A percentile compares a stretch with the other conserved stretches of the same genome.
These are phyloP conservation scores for Drosophila takahashii DNA, from an alignment of 1,140 invertebrate genomes.

Conservation along the genomic window DNA sequence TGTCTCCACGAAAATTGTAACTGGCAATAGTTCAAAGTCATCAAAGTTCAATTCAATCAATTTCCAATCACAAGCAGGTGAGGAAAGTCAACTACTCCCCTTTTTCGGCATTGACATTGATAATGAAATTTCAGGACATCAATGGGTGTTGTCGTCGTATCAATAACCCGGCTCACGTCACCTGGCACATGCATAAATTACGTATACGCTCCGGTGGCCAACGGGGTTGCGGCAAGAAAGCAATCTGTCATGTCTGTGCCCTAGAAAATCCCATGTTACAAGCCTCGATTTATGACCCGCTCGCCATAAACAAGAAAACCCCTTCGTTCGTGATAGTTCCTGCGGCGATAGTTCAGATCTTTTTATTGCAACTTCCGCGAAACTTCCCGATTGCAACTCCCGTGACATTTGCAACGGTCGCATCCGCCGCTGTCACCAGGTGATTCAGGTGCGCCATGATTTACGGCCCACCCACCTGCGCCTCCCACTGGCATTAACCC, in stretches of 20 bases:
- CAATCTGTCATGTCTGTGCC: constrained; percentile 57
- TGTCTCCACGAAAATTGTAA: constrained; percentile 41
- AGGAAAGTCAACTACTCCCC: background rate
- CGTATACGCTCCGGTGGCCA: constrained; percentile 12
- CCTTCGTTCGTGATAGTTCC: constrained; percentile 7
- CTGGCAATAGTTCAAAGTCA: constrained; percentile 68
- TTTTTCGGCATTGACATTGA: constrained; percentile 67
- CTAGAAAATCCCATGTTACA: constrained; percentile 22
- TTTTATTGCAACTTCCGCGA: constrained; percentile 50
- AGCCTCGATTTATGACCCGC: constrained; percentile 24
- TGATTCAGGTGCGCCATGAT: constrained; percentile 35
- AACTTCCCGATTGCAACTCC: constrained; percentile 32
- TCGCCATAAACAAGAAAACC: constrained; percentile 3
- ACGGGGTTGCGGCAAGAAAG: constrained; percentile 2
- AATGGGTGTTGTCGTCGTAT: constrained; percentile 45
- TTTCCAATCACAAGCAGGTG: constrained; percentile 58
- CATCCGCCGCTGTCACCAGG: constrained; percentile 29
- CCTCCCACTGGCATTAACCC: constrained; percentile 24
- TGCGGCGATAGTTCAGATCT: constrained; percentile 23
- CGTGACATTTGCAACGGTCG: constrained; percentile 29
- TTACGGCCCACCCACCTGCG: constrained; percentile 30
- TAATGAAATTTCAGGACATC: constrained; percentile 73
- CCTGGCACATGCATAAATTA: constrained; percentile 61
- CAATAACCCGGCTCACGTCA: constrained; percentile 52
- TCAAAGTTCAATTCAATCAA: constrained; percentile 83